phyloP scores from a whole-genome alignment of 2,797 vertebrate species.

The Salmo trutta region DNA sequence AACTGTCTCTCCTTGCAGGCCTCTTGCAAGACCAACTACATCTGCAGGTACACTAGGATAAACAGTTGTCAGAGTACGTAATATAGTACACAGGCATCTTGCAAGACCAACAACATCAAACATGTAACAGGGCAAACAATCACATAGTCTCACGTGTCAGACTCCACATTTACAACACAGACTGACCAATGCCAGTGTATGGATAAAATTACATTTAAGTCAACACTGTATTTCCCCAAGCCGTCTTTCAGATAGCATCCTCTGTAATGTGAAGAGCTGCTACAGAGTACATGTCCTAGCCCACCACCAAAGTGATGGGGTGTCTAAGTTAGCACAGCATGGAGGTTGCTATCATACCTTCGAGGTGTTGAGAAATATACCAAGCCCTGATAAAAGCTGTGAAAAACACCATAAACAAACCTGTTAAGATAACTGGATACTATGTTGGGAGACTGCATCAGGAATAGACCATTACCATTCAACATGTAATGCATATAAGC shows the following conservation, averaged over 20 bases:
- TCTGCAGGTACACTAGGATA: slow-evolving; percentile 86
- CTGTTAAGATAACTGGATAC: not conserved
- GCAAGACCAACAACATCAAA: not conserved
- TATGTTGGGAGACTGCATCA: not conserved
- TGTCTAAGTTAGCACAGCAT: not conserved
- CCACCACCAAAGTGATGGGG: not conserved
- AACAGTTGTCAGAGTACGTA: not conserved
- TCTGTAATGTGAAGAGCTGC: not conserved
- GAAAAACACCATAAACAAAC: not conserved
- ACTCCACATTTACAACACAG: too few species aligned
- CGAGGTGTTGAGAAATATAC: not conserved
- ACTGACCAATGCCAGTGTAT: too few species aligned
- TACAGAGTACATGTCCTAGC: not conserved
- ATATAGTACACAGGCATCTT: not conserved
- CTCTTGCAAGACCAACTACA: slow-evolving; percentile 96
- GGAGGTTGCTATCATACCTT: too few species aligned
- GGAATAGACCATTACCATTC: not conserved
- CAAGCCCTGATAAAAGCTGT: not conserved
- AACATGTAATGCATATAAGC: not conserved
- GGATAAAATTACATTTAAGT: not conserved
- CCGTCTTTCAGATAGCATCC: not conserved
- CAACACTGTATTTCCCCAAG: not conserved
- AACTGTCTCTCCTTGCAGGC: slow-evolving; percentile 93
- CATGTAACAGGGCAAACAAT: not conserved
- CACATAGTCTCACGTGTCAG: not conserved